Evolutionary conservation across 2,113 vertebrate species (phyloP).

Genomic region (Gobiocypris rarus): DNA sequence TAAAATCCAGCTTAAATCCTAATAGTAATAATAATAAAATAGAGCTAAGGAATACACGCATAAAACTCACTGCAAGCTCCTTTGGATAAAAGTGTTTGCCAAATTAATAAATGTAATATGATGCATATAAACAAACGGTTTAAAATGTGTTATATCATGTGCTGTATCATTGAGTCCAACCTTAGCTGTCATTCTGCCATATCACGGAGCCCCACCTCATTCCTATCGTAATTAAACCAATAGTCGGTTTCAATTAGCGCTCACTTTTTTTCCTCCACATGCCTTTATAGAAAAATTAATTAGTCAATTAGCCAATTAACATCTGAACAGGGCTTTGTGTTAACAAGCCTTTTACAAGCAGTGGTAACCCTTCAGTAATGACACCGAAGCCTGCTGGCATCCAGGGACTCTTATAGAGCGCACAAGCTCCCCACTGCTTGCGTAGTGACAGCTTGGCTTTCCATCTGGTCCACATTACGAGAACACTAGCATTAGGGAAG

Average conservation of each 20-base stretch:
- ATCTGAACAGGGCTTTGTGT: slow-evolving; percentile 85
- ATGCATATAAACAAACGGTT: not conserved
- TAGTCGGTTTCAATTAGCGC: slow-evolving; percentile 84
- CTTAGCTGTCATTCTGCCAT: slow-evolving; percentile 46
- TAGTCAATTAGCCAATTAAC: slow-evolving; percentile 88
- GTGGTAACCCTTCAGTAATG: slow-evolving; percentile 80
- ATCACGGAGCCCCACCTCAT: slow-evolving; percentile 40
- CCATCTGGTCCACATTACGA: slow-evolving; percentile 51
- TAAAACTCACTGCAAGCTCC: not conserved
- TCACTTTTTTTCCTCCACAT: slow-evolving; percentile 67
- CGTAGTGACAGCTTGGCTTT: slow-evolving; percentile 54
- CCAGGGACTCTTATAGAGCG: slow-evolving; percentile 72
- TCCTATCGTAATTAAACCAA: slow-evolving; percentile 82
- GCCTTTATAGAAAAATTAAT: slow-evolving; percentile 84
- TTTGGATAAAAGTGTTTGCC: not conserved
- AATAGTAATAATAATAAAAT: not conserved
- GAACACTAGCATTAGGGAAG: not conserved
- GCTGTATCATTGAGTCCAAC: slow-evolving; percentile 56
- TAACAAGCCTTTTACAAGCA: slow-evolving; percentile 85
- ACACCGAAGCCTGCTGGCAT: slow-evolving; percentile 71
- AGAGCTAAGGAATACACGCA: not conserved
- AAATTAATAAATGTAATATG: not conserved
- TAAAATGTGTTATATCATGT: slow-evolving; percentile 36
- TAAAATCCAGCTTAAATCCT: not conserved
- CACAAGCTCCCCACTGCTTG: slow-evolving; percentile 39